Conservation (phyloP, 2,113 vertebrate genomes). For the Tragelaphus buxtoni region DNA sequence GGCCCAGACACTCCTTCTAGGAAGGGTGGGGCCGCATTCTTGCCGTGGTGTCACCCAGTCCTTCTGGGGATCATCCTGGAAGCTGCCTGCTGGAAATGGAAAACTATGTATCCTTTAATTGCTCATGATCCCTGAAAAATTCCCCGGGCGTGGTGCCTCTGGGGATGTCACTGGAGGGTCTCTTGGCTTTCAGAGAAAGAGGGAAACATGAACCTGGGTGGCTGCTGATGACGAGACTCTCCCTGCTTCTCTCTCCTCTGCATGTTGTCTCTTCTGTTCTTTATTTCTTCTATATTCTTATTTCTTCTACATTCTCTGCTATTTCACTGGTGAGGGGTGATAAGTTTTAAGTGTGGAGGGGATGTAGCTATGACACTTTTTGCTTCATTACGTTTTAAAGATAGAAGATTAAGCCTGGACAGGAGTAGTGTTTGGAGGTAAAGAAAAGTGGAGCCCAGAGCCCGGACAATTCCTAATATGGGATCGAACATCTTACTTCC, state of each 20-base stretch:
- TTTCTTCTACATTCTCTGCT: not conserved
- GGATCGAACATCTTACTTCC: rapidly evolving
- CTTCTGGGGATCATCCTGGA: conserved; percentile 8
- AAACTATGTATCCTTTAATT: not conserved
- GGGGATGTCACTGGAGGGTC: not conserved
- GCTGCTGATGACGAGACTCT: rapidly evolving
- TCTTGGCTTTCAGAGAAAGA: not conserved
- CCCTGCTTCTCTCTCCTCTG: not conserved
- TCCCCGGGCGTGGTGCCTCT: not conserved
- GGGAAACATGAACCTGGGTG: rapidly evolving
- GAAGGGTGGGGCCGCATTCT: conserved; percentile 80
- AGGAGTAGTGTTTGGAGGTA: too few species aligned
- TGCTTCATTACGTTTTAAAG: not conserved
- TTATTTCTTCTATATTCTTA: not conserved
- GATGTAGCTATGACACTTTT: rapidly evolving
- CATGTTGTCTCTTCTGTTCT: too few species aligned
- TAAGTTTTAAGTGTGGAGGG: not conserved
- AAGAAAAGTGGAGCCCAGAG: not conserved
- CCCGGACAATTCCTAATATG: rapidly evolving
- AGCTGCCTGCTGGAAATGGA: not conserved
- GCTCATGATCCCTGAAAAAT: not conserved
- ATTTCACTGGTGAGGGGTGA: rapidly evolving
- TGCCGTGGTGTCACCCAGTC: conserved; percentile 36
- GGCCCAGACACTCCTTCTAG: conserved; percentile 77
- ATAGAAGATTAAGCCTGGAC: rapidly evolving